phyloP scores from a whole-genome alignment of 2,888 invertebrate genomes.

The Tenthredo livida region DNA sequence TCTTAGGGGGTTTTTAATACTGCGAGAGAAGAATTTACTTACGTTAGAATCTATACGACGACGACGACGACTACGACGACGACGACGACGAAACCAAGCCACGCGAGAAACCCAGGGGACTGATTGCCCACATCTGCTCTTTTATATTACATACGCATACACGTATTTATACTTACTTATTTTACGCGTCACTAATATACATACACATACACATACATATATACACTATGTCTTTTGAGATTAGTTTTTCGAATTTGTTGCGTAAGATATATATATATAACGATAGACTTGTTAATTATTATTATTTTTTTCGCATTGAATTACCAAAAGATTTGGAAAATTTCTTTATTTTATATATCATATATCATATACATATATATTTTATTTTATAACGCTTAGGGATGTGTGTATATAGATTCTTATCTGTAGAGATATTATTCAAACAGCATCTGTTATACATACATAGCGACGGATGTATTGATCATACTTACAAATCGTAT shows the following conservation, averaged over 20 bases:
- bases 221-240: no score
- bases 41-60: not conserved
- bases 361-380: not conserved
- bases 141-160: constrained; percentile 51
- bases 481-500: constrained; percentile 14
- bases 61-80: not conserved
- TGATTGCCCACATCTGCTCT: constrained; percentile 71
- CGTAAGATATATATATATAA: no score
- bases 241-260: no score
- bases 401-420: not conserved
- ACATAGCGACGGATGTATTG: not conserved
- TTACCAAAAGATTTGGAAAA: not conserved
- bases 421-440: not conserved
- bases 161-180: not conserved
- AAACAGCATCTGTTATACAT: not conserved
- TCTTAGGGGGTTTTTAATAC: not conserved
- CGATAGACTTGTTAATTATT: not conserved
- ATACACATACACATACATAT: not conserved
- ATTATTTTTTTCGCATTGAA: not conserved
- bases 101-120: not conserved
- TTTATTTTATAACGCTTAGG: not conserved
- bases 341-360: no score
- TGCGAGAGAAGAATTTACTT: constrained; percentile 2
- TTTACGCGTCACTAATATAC: not conserved
- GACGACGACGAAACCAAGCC: not conserved